These are phyloP conservation scores for Pollicipes pollicipes DNA, from an alignment of 1,140 invertebrate genomes.

Conservation along the genomic window DNA sequence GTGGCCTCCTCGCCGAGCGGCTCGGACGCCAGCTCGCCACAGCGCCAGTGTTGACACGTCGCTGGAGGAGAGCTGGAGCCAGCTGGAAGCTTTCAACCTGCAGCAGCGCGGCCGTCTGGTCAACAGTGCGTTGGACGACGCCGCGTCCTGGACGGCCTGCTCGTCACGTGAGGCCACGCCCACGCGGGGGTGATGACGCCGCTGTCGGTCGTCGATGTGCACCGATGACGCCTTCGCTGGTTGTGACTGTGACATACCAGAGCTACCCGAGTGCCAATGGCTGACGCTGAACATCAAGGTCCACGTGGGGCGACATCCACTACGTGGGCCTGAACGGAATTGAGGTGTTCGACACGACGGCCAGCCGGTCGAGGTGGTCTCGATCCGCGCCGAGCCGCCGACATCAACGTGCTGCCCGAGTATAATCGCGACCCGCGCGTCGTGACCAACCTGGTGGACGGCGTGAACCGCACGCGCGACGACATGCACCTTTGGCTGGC, in stretches of 20 bases:
- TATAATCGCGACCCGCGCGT: conserved; percentile 38
- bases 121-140: not conserved
- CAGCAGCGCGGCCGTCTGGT: not conserved
- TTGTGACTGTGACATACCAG: conserved; percentile 29
- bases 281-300: conserved; percentile 38
- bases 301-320: conserved; percentile 66
- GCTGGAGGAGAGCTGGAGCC: not conserved
- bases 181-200: not conserved
- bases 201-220: not conserved
- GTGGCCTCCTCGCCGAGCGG: not conserved
- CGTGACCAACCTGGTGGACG: conserved; percentile 45
- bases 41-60: not conserved
- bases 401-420: conserved; percentile 41
- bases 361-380: conserved; percentile 33
- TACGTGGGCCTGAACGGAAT: conserved; percentile 63
- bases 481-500: conserved; percentile 57
- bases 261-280: conserved; percentile 58
- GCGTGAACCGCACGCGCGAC: conserved; percentile 49
- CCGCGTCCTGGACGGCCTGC: not conserved
- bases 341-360: conserved; percentile 52
- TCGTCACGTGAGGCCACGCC: not conserved
- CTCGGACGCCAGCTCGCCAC: no score
- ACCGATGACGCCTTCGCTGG: not conserved
- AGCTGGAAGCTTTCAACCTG: not conserved
- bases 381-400: conserved; percentile 38